Base-by-base conservation (phyloP, 2,888 invertebrate genomes). In the Agrochola litura region DNA sequence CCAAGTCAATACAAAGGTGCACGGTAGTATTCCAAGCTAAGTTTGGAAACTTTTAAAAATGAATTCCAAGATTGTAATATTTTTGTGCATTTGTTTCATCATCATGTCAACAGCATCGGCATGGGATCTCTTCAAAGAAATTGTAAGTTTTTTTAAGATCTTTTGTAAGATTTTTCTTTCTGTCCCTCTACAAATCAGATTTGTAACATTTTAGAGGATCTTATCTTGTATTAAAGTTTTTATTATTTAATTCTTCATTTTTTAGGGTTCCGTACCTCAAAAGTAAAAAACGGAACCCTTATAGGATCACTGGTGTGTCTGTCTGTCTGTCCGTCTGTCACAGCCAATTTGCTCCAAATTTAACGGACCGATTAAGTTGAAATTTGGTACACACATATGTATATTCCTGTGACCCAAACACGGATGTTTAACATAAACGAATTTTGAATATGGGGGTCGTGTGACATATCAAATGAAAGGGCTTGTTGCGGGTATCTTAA, bases 121-220 rank as follows among this genome's bases (percentile, higher is more conserved):
- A 0, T 82, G 84, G 79, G 77, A 86, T 73, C 41, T 86, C 2
- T 84, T 86, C 14, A 86, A 86, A 71, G 86, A 86, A 75, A 73
- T 86, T 66, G 86, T 86, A 71, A 82, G 82, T 79, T 71, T 61
- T 49, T 56, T 10, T 49, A 9, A 5, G 12, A 8, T 46, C 14
- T 52, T n/a, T 5, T 46, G 0, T 1, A 8, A 16, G 8, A n/a
- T 0, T 1, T 46, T 30, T 43, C 14, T 54, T 30, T 30, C 30
- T 25, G n/a, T 3, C 6, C 25, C n/a, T 22, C 1, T 25, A 6
- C 6, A 16, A 30, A 49, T 16, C 6, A 8, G 46, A 6, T 12
- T 63, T 63, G 22, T 63, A 16, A 12, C 16, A n/a, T 6, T 46
- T 49, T 37, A 6, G 6, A 64, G 46, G 16, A 4, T 12, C 46